Conservation (phyloP, 2,113 vertebrate species). For the Clinocottus analis region DNA sequence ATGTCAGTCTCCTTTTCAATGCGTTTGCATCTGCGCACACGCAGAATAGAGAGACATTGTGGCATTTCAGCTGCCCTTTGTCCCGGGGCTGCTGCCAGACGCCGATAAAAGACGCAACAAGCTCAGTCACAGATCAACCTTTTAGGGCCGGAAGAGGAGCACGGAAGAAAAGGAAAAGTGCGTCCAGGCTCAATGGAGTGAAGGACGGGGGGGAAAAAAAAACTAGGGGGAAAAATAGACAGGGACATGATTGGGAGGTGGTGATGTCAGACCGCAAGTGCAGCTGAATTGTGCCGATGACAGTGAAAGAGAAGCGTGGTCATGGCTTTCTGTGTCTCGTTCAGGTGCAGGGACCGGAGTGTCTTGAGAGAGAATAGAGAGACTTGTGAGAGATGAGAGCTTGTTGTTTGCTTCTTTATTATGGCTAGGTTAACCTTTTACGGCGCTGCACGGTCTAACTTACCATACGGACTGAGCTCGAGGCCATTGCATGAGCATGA, state of each 20-base stretch:
- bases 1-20: constrained; percentile 58
- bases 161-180: constrained; percentile 53
- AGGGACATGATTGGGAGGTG: constrained; percentile 48
- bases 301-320: constrained; percentile 14
- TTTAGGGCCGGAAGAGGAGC: constrained; percentile 37
- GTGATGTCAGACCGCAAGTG: constrained; percentile 41
- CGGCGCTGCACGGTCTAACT: constrained; percentile 14
- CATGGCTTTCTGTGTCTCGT: constrained; percentile 20
- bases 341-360: not conserved
- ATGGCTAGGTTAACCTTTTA: constrained; percentile 13
- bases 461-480: constrained; percentile 53
- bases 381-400: not conserved
- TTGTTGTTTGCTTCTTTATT: constrained; percentile 1
- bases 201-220: constrained; percentile 24
- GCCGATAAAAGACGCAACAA: constrained; percentile 73
- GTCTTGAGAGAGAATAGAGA: not conserved
- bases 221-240: not conserved
- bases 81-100: constrained; percentile 64
- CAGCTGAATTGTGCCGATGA: constrained; percentile 26
- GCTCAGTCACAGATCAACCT: constrained; percentile 71
- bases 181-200: constrained; percentile 50
- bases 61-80: constrained; percentile 74
- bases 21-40: constrained; percentile 38
- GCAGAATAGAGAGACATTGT: constrained; percentile 55
- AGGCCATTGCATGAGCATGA: constrained; percentile 65